Conservation (phyloP, 1,140 invertebrate species). For the Philopotamus ludificatus region DNA sequence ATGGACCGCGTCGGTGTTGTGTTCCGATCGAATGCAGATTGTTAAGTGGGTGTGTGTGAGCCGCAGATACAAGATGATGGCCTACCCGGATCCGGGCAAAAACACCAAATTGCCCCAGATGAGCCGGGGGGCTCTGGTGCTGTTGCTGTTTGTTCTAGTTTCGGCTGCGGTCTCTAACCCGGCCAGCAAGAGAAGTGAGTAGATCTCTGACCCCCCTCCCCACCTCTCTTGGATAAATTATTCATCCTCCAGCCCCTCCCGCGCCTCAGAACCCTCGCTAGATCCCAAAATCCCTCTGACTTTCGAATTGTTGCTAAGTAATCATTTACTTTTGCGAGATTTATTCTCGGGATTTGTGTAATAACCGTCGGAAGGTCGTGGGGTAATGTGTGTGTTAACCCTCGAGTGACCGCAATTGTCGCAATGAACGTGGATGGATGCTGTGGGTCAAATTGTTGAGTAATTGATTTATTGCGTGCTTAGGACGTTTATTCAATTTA, state of each 20-base stretch:
- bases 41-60: slow-evolving; percentile 5
- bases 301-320: slow-evolving; percentile 5
- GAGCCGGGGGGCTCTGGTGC: slow-evolving; percentile 20
- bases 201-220: background rate
- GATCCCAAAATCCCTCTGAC: too few species aligned
- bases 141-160: slow-evolving; percentile 21
- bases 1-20: background rate
- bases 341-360: too few species aligned
- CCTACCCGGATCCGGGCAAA: slow-evolving; percentile 12
- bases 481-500: too few species aligned
- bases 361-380: too few species aligned
- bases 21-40: slow-evolving; percentile 5
- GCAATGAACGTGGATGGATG: too few species aligned
- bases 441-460: too few species aligned
- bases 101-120: slow-evolving; percentile 6
- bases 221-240: background rate
- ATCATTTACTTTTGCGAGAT: slow-evolving; percentile 3
- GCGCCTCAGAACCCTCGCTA: too few species aligned
- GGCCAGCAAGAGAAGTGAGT: slow-evolving; percentile 38
- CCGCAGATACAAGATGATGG: slow-evolving; percentile 18
- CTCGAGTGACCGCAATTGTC: too few species aligned
- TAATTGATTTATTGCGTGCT: too few species aligned
- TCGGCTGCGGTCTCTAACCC: slow-evolving; percentile 25
- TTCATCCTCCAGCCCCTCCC: background rate
- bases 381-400: too few species aligned